A percentile compares a stretch with the other conserved stretches of the same genome.
These are phyloP conservation scores for Patella depressa DNA, from an alignment of 2,888 invertebrate genomes.

Conservation along the genomic window DNA sequence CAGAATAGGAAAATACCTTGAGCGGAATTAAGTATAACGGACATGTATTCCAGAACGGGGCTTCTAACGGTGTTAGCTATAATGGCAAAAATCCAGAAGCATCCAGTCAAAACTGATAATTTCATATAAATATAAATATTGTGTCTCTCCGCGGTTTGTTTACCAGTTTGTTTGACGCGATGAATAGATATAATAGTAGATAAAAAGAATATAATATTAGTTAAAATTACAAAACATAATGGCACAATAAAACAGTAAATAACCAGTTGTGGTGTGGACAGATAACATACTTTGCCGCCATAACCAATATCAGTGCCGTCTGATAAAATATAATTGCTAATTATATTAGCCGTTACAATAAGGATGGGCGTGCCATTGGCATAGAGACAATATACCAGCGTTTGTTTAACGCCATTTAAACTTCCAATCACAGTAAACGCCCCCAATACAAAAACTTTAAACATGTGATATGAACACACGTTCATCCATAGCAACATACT, in stretches of 20 bases:
- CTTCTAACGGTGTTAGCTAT: conserved; percentile 36
- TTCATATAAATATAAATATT: conserved; percentile 43
- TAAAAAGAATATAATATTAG: conserved; percentile 44
- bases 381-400: no score
- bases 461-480: no score
- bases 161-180: conserved; percentile 6
- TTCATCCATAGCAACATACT: no score
- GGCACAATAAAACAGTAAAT: conserved; percentile 46
- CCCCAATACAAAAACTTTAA: no score
- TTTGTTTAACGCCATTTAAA: no score
- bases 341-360: no score
- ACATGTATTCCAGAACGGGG: conserved; percentile 38
- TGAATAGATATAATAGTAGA: conserved; percentile 39
- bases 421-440: no score
- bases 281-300: conserved; percentile 38
- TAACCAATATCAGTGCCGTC: conserved; percentile 16
- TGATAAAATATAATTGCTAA: no score
- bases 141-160: conserved; percentile 26
- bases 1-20: conserved; percentile 51
- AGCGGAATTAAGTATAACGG: conserved; percentile 38
- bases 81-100: conserved; percentile 48
- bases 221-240: conserved; percentile 34
- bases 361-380: no score
- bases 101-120: conserved; percentile 46
- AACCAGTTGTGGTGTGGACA: conserved; percentile 25